These are phyloP conservation scores for Epirrita christyi DNA, from an alignment of 2,888 invertebrate genomes.

Conservation along the genomic window DNA sequence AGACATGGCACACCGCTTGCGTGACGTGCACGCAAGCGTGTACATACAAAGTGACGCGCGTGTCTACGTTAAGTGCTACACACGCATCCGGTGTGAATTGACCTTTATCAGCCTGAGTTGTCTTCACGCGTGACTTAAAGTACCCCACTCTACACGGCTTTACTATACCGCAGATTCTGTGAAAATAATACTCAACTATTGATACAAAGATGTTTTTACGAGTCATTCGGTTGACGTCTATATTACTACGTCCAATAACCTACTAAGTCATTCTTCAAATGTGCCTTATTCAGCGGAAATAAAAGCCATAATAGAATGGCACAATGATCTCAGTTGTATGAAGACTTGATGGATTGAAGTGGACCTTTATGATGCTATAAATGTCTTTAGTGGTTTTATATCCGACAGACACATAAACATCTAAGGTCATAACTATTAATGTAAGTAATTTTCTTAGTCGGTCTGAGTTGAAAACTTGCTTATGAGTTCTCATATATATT, in stretches of 20 bases:
- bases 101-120: no score
- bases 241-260: conserved; percentile 7
- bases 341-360: conserved; percentile 28
- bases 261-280: conserved; percentile 13
- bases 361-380: conserved; percentile 26
- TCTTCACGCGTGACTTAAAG: no score
- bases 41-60: no score
- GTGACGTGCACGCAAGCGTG: no score
- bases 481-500: no score
- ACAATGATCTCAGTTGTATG: conserved; percentile 13
- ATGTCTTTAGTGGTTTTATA: conserved; percentile 29
- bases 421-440: conserved; percentile 19
- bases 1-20: no score
- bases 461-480: neutral
- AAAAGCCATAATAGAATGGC: conserved; percentile 22
- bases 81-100: no score
- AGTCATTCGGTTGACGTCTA: conserved; percentile 3
- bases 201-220: conserved; percentile 13
- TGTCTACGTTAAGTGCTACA: no score
- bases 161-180: no score
- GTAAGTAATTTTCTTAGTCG: conserved; percentile 14
- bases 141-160: no score
- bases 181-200: neutral
- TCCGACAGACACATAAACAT: conserved; percentile 23
- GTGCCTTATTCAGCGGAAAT: conserved; percentile 8